These are phyloP conservation scores for Semicossyphus pulcher DNA, from an alignment of 2,113 vertebrate genomes.

Conservation along the genomic window DNA sequence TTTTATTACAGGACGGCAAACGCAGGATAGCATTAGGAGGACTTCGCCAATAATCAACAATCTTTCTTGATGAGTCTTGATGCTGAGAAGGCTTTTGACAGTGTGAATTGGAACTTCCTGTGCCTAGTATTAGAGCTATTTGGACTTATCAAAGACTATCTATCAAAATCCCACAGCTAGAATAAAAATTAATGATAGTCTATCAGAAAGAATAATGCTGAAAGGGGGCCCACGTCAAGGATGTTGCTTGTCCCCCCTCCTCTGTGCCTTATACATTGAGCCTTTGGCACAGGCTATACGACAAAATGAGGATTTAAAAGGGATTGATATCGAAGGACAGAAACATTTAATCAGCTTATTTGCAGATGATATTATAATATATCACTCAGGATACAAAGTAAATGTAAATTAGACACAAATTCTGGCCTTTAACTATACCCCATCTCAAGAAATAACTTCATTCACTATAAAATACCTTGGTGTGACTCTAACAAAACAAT, in stretches of 20 bases:
- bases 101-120: not conserved
- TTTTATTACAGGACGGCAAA: not conserved
- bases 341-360: not conserved
- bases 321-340: not conserved
- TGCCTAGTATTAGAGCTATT: not conserved
- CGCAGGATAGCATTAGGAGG: not conserved
- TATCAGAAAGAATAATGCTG: too few relatives aligned
- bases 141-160: not conserved
- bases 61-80: not conserved
- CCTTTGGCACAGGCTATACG: not conserved
- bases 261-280: not conserved
- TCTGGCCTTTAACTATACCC: not conserved
- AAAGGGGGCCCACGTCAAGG: not conserved
- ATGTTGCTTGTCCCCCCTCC: not conserved
- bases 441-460: not conserved
- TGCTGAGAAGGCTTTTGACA: conserved; percentile 2
- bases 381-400: not conserved
- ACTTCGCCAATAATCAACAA: not conserved
- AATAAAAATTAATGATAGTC: not conserved
- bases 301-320: not conserved
- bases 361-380: not conserved
- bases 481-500: not conserved
- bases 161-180: not conserved
- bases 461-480: not conserved
- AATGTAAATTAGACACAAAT: not conserved